A percentile compares a stretch with the other conserved stretches of the same genome.
These are phyloP conservation scores for Holothuria scabra DNA, from an alignment of 53 echinoderm and acorn worm species.

Conservation along the genomic window DNA sequence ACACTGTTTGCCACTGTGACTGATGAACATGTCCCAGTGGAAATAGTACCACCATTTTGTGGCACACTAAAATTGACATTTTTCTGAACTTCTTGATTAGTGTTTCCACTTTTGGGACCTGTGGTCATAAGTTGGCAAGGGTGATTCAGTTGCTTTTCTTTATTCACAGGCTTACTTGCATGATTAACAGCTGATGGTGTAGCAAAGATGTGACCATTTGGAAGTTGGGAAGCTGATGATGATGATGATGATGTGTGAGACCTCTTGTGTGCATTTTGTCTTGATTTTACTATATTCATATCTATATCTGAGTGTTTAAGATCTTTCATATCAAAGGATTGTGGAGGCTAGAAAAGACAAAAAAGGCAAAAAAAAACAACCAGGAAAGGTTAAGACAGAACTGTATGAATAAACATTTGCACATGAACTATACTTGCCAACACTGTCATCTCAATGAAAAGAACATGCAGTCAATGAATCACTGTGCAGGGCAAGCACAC, in stretches of 20 bases:
- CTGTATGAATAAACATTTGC: too few species aligned
- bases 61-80: neutral
- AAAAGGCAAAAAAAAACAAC: neutral
- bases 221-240: neutral
- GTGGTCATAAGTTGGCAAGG: neutral
- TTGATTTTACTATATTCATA: constrained; percentile 64
- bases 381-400: too few species aligned
- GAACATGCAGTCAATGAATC: too few species aligned
- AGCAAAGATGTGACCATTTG: constrained; percentile 1
- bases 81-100: neutral
- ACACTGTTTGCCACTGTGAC: constrained; percentile 4
- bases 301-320: constrained; percentile 79
- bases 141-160: neutral
- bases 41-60: neutral
- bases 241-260: neutral
- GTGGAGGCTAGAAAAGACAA: constrained; percentile 57
- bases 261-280: constrained; percentile 51
- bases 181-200: neutral
- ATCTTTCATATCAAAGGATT: constrained; percentile 49
- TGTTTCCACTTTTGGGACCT: neutral
- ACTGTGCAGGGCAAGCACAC: too few species aligned
- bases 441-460: too few species aligned
- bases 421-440: too few species aligned
- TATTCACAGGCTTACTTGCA: neutral
- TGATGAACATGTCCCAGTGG: neutral